Evolutionary conservation across 2,888 invertebrate species (phyloP), one percentile per base, ranked within the genome.

Genomic region (Epicampocera succincta): DNA sequence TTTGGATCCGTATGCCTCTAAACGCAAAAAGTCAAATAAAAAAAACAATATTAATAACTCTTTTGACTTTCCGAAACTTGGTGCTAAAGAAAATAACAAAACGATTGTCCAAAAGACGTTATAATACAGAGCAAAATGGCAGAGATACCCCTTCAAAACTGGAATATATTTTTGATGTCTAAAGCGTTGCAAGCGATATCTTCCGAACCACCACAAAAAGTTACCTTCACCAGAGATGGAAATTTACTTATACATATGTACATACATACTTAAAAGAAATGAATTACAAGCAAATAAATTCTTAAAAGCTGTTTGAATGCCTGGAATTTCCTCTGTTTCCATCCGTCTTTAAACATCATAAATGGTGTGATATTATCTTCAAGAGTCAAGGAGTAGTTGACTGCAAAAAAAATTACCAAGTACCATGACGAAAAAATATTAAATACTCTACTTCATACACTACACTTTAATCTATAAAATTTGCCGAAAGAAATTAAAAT

Each of bases 231-330:
- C 6, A 44, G 25, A 38, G 44, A 61, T 9, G 60, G 60, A 44
- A 61, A 61, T 11, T 25, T 61, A 8, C n/a, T 61, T 25, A 44
- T 61, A n/a, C n/a, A n/a, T n/a, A n/a, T n/a, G n/a, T n/a, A n/a
- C n/a, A n/a, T n/a, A n/a, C n/a, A 1, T 61, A 9, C 9, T 25
- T 11, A 66, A 50, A 4, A 61, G 44, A 29, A 44, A 61, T 6
- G 44, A 61, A 48, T 29, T 4, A 0, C 63, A 29, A 33, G 33
- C 63, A 33, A 48, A 48, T n/a, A 48, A 17, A 29, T 29, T 48
- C 13, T 15, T 33, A 12, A 63, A 46, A 63, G 15, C 46, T 48
- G 13, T 8, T 1, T 17, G 33, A 9, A 3, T 61, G 12, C 15
- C 12, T 12, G 44, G 60, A 9, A 6, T 61, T 21, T 38, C n/a